Conservation (phyloP, 1,140 invertebrate genomes). For the Arctopsyche grandis region DNA sequence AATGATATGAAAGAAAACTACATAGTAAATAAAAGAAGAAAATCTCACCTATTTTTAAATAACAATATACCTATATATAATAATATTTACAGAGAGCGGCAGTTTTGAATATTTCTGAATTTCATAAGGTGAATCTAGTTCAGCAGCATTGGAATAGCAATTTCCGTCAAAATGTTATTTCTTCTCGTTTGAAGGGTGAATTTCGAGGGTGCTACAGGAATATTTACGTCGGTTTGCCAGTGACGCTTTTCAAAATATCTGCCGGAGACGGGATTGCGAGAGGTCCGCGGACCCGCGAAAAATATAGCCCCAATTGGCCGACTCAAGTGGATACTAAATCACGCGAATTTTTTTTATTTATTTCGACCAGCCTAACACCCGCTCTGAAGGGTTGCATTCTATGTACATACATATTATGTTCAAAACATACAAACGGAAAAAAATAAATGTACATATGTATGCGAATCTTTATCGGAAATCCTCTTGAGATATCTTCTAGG, state of each 20-base stretch:
- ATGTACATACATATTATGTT: too few species aligned
- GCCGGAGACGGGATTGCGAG: conserved; percentile 36
- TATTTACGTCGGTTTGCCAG: conserved; percentile 46
- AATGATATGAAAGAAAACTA: too few species aligned
- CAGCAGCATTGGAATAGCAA: background rate
- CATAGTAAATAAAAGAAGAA: too few species aligned
- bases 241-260: conserved; percentile 49
- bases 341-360: conserved; percentile 22
- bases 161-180: conserved; percentile 11
- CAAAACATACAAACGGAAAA: background rate
- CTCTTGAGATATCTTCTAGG: background rate
- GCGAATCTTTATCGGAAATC: background rate
- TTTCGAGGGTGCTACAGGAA: conserved; percentile 27
- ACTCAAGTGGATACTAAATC: conserved; percentile 21
- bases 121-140: too few species aligned
- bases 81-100: background rate
- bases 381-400: background rate
- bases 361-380: background rate
- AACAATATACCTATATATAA: background rate
- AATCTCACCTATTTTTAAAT: too few species aligned
- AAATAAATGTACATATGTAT: background rate
- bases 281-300: conserved; percentile 9
- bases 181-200: background rate
- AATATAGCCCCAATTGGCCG: conserved; percentile 23
- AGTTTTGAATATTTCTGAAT: background rate